Evolutionary conservation across 2,113 vertebrate species (phyloP).

Genomic region (Channa argus): DNA sequence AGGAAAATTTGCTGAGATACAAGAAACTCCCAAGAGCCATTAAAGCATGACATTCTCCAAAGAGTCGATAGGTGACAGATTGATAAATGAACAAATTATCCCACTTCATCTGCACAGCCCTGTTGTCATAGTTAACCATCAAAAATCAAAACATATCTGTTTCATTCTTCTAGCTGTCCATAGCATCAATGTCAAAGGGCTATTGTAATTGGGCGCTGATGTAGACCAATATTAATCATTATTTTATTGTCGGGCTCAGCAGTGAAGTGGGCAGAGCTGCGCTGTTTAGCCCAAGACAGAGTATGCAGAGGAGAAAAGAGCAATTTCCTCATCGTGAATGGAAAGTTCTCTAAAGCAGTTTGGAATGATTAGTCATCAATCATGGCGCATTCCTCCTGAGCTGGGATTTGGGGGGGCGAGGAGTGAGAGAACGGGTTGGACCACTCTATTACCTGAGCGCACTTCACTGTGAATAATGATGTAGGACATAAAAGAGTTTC

Average conservation of each 20-base stretch:
- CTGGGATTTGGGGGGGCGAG: slow-evolving; percentile 54
- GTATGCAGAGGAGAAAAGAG: slow-evolving; percentile 88
- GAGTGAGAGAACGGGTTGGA: slow-evolving; percentile 80
- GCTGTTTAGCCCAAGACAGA: slow-evolving; percentile 83
- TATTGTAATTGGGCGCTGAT: slow-evolving; percentile 75
- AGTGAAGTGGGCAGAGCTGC: slow-evolving; percentile 61
- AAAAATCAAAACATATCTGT: slow-evolving; percentile 75
- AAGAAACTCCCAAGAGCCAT: slow-evolving; percentile 61
- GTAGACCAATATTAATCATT: slow-evolving; percentile 79
- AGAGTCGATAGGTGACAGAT: slow-evolving; percentile 74
- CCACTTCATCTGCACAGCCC: slow-evolving; percentile 45
- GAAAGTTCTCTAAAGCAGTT: slow-evolving; percentile 94
- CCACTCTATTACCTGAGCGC: slow-evolving; percentile 89
- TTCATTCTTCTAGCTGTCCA: slow-evolving; percentile 67
- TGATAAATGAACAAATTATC: slow-evolving; percentile 82
- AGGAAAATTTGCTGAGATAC: slow-evolving; percentile 70
- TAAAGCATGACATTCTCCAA: slow-evolving; percentile 60
- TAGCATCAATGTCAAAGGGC: slow-evolving; percentile 76
- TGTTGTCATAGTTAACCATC: slow-evolving; percentile 73
- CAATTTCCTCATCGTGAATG: slow-evolving; percentile 92
- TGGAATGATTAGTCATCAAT: slow-evolving; percentile 94
- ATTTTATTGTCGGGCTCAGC: slow-evolving; percentile 79
- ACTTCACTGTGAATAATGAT: slow-evolving; percentile 91
- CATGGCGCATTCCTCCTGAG: slow-evolving; percentile 90
- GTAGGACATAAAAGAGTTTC: slow-evolving; percentile 90